These are phyloP conservation scores for Holothuria glaberrima DNA, from an alignment of 35 echinoderm and acorn worm genomes.

Conservation along the genomic window DNA sequence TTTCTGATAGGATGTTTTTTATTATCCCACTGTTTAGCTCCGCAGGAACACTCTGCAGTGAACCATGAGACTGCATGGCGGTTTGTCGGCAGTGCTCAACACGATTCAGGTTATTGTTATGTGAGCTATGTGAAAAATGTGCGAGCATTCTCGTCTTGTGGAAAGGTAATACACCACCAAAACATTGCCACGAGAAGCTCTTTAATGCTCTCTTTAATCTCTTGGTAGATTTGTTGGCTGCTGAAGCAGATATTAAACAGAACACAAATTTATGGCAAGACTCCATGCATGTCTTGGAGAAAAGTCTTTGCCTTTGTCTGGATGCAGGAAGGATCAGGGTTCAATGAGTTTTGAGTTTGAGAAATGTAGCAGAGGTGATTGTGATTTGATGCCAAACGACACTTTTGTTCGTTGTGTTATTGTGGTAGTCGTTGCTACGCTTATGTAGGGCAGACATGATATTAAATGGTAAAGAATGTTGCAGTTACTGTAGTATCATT, in stretches of 20 bases:
- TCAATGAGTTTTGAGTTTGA: too few species aligned
- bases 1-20: slow-evolving; percentile 43
- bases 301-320: too few species aligned
- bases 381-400: too few species aligned
- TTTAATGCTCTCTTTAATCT: not conserved
- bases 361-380: too few species aligned
- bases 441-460: too few species aligned
- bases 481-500: too few species aligned
- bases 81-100: not conserved
- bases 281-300: too few species aligned
- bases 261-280: not conserved
- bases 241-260: not conserved
- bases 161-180: not conserved
- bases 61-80: slow-evolving; percentile 11
- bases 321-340: too few species aligned
- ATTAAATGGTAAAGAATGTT: too few species aligned
- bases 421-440: too few species aligned
- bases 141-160: not conserved
- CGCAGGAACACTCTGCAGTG: not conserved
- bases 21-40: not conserved
- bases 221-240: not conserved
- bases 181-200: not conserved
- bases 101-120: slow-evolving; percentile 40
- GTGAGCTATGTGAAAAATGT: slow-evolving; percentile 13
- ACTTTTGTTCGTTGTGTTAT: too few species aligned